Evolutionary conservation across 2,797 vertebrate genomes (phyloP).

Genomic region (Malacoraja senta): DNA sequence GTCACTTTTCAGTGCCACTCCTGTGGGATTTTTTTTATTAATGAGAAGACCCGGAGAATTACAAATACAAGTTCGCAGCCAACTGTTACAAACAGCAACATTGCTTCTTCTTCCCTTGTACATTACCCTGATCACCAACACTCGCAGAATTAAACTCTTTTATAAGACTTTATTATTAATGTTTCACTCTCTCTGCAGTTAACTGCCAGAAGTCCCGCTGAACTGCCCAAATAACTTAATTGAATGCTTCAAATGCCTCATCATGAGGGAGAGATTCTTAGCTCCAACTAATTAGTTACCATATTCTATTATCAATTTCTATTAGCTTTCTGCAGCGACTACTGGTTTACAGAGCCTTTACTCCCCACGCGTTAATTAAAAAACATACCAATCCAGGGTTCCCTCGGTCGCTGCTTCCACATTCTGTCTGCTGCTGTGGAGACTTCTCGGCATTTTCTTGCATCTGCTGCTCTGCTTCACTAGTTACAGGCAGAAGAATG

Average conservation of each 20-base stretch:
- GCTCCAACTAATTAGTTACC: not conserved
- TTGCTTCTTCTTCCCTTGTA: not conserved
- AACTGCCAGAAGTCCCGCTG: not conserved
- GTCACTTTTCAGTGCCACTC: not conserved
- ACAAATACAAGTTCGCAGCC: not conserved
- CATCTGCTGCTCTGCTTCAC: constrained; percentile 3
- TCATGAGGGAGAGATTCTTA: not conserved
- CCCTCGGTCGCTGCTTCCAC: constrained; percentile 3
- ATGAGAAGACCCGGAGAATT: not conserved
- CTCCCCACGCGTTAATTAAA: not conserved
- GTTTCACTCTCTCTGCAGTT: not conserved
- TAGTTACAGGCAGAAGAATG: constrained; percentile 26
- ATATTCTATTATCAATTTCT: not conserved
- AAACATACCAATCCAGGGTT: not conserved
- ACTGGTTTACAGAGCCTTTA: not conserved
- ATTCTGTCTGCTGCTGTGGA: not conserved
- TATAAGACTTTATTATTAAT: not conserved
- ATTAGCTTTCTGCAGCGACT: not conserved
- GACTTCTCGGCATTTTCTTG: constrained; percentile 18
- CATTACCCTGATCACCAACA: not conserved
- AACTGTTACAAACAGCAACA: not conserved
- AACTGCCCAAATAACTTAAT: not conserved
- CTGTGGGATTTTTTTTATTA: not conserved
- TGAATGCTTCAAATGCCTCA: not conserved
- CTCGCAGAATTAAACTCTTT: not conserved